Evolutionary conservation across 1,140 invertebrate species (phyloP).

Genomic region (Bicyclus anynana): DNA sequence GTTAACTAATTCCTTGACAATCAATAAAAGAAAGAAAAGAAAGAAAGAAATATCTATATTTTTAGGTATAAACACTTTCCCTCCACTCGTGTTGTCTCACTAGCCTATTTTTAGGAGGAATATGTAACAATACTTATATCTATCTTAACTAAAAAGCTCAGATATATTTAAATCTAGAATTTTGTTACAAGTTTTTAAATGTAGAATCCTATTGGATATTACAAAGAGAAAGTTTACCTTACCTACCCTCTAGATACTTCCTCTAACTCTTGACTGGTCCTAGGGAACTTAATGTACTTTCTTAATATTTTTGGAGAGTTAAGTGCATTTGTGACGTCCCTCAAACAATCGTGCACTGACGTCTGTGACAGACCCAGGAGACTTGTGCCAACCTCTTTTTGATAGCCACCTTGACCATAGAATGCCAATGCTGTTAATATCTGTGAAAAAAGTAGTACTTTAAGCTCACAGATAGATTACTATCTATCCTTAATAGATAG

Average conservation of each 20-base stretch:
- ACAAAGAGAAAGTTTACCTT: neutral
- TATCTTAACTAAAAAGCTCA: too few relatives aligned
- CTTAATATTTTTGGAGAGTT: conserved; percentile 1
- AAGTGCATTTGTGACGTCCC: conserved; percentile 1
- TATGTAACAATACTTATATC: too few relatives aligned
- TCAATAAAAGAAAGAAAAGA: too few relatives aligned
- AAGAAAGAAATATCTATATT: too few relatives aligned
- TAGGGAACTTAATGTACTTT: conserved; percentile 1
- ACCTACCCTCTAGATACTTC: neutral
- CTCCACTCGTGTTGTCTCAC: too few relatives aligned
- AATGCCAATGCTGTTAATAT: conserved; percentile 4
- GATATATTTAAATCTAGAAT: too few relatives aligned
- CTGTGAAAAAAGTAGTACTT: neutral
- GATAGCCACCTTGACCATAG: conserved; percentile 5
- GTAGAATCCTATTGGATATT: neutral
- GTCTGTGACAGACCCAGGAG: conserved; percentile 1
- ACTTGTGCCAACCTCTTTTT: conserved; percentile 1
- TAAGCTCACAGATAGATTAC: neutral
- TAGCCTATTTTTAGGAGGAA: too few relatives aligned
- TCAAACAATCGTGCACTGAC: conserved; percentile 2
- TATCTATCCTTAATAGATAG: too few relatives aligned
- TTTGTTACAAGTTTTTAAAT: too few relatives aligned
- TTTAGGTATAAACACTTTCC: too few relatives aligned
- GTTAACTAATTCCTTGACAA: too few relatives aligned
- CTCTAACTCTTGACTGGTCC: neutral